Evolutionary conservation across 2,888 invertebrate species (phyloP), one percentile per base, ranked within the genome.

Genomic region (Epinotia bilunana): DNA sequence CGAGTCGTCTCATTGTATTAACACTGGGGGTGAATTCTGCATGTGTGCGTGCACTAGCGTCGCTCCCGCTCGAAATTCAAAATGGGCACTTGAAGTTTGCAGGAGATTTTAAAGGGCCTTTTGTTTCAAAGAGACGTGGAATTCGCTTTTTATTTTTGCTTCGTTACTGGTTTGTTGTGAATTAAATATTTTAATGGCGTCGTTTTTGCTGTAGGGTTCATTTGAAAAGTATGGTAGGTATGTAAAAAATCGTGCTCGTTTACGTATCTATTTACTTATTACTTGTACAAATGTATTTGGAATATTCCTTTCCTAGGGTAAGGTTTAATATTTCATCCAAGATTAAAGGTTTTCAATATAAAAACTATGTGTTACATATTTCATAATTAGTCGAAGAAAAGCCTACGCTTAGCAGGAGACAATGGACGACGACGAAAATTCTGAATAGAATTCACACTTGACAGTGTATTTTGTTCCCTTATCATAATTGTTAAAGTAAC

Each of bases 1-100:
- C 28, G 74, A 72, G 72, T 28, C 18, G 33, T 39, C 49, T 12
- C 49, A 71, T 57, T 73, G 73, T 67, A 73, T 53, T 23, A 61
- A 68, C 43, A 67, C 58, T 46, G 63, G 78, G 77, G 77, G 62
- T 65, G 72, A 28, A 11, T n/a, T 73, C 9, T 76, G 28, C 13
- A 63, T 77, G 80, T 79, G 80, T 81, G 81, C 18, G 80, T 78
- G 69, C 43, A 18, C 28, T 63, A 63, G 28, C 49, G 33, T 57
- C 57, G 77, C 77, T 75, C 75, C 68, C 55, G 73, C 78, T 79
- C 76, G 75, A 79, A 79, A 72, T 79, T 79, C 77, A 65, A 77
- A 79, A 74, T 78, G 73, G 76, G 76, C 64, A 72, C 74, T 76
- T 72, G 73, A 73, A 73, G 76, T 73, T 76, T 69, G 73, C 73